phyloP scores from a whole-genome alignment of 2,888 invertebrate genomes.

The Cordilura impudica region DNA sequence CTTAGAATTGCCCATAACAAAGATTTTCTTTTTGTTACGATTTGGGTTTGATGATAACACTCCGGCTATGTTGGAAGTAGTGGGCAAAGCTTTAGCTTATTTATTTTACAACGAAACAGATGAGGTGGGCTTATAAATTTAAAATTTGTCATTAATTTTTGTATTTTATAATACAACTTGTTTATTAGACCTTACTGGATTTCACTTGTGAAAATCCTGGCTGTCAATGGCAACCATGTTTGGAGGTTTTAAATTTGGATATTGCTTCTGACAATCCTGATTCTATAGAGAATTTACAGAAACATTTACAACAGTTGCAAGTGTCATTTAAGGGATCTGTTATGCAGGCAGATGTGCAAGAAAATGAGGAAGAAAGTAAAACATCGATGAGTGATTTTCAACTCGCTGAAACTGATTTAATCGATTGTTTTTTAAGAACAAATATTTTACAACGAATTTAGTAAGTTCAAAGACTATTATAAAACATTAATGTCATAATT shows the following conservation, averaged over 20 bases:
- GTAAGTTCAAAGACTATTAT: slow-evolving; percentile 71
- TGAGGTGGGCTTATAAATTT: slow-evolving; percentile 79
- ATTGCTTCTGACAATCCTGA: slow-evolving; percentile 72
- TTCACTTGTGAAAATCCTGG: slow-evolving; percentile 83
- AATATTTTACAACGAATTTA: slow-evolving; percentile 87
- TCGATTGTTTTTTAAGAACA: slow-evolving; percentile 85
- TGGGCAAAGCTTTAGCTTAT: slow-evolving; percentile 86
- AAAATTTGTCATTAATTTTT: background rate
- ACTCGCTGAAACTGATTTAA: slow-evolving; percentile 89
- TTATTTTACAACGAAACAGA: slow-evolving; percentile 88
- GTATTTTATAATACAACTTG: background rate
- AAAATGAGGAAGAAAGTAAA: slow-evolving; percentile 78
- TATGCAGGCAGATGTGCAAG: slow-evolving; percentile 71
- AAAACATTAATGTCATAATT: no score
- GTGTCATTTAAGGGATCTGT: slow-evolving; percentile 57
- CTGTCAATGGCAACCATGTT: slow-evolving; percentile 82
- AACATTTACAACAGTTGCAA: slow-evolving; percentile 78
- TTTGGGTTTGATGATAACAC: slow-evolving; percentile 92
- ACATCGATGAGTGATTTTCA: slow-evolving; percentile 91
- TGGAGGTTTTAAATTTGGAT: slow-evolving; percentile 73
- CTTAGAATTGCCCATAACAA: slow-evolving; percentile 86
- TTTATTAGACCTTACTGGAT: slow-evolving; percentile 81
- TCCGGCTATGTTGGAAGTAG: slow-evolving; percentile 85
- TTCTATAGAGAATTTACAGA: slow-evolving; percentile 79
- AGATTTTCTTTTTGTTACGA: slow-evolving; percentile 88